Evolutionary conservation across 2,797 vertebrate species (phyloP).

Genomic region (Loris lydekkerianus): DNA sequence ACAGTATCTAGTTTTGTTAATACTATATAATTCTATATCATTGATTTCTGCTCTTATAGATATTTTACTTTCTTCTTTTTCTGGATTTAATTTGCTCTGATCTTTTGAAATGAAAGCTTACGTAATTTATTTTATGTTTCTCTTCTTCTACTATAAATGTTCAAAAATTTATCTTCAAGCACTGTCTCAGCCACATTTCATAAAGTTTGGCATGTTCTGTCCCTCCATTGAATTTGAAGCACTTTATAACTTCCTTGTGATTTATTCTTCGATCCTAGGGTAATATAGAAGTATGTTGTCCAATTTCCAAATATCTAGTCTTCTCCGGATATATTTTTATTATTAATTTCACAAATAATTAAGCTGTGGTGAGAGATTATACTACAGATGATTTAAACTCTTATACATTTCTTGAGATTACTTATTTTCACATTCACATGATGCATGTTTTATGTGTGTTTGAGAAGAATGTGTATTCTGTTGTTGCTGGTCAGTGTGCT

Average conservation of each 20-base stretch:
- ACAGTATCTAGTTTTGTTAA: slow-evolving; percentile 52
- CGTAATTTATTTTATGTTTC: not conserved
- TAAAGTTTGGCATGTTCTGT: not conserved
- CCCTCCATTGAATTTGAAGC: not conserved
- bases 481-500: not conserved
- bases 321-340: not conserved
- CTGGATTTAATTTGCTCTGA: not conserved
- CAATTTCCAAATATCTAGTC: not conserved
- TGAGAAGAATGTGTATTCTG: not conserved
- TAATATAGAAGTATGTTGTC: not conserved
- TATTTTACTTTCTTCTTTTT: not conserved
- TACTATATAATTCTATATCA: not conserved
- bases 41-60: not conserved
- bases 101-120: not conserved
- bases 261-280: not conserved
- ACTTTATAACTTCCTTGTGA: not conserved
- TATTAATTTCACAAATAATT: not conserved
- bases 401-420: not conserved
- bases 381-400: not conserved
- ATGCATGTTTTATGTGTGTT: too few species aligned
- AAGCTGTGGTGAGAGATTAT: not conserved
- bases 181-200: not conserved
- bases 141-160: not conserved
- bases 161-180: not conserved
- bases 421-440: not conserved